Base-by-base conservation (phyloP, 2,888 invertebrate species). In the Lithophane semibrunnea region DNA sequence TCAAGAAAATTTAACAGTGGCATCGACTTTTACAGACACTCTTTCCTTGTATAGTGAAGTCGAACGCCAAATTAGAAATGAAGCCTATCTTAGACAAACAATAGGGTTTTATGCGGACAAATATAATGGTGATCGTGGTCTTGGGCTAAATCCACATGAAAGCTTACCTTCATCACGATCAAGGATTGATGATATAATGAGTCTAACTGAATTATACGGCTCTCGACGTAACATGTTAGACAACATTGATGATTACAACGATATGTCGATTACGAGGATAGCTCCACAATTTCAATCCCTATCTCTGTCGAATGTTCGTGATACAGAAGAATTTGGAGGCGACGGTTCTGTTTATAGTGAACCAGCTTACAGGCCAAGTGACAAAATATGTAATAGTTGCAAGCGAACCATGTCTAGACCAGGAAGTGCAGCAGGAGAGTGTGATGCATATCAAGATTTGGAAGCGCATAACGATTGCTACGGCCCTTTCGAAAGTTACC, bases 1-100 rank as follows among this genome's bases (percentile, higher is more conserved):
- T 91, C 98, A 99, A 95, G 99, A 99, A 96, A 99, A 99, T 94
- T 97, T 99, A 85, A 99, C 99, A 10, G 98, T 98, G 37, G 98
- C 99, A 13, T 99, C 99, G 54, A 99, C 99, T 65, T 99, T 99
- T 91, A 98, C 98, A 21, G 98, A 98, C 96, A 97, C 97, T 0
- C 94, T 97, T 92, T 97, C 97, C 1, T 95, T 97, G 73, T 97
- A 97, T 79, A 98, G 97, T 86, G 98, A 98, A 94, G 96, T 98
- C 77, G 98, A 98, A 92, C 94, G 97, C 79, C 97, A 97, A 91
- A 96, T 98, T 81, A 97, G 97, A 79, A 96, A 97, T 80, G 97
- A 97, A 91, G 96, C 97, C 81, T 97, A 97, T 89, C 95, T 97
- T 77, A 96, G 97, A 78, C 97, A 97, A 91, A 95, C 96, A 56